These are phyloP conservation scores for Macroramphosus scolopax DNA, from an alignment of 2,797 vertebrate genomes.

Conservation along the genomic window DNA sequence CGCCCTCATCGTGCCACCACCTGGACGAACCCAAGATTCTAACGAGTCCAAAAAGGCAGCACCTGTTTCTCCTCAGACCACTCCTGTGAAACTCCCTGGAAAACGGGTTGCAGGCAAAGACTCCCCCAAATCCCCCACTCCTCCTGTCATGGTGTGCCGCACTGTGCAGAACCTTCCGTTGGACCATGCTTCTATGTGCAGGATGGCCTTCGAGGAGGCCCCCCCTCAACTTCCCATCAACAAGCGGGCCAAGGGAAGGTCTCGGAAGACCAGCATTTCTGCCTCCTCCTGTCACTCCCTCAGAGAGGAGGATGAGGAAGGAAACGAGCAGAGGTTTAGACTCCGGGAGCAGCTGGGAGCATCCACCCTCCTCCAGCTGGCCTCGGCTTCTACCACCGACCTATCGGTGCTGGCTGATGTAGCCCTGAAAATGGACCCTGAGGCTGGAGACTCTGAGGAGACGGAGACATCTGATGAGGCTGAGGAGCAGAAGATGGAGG, in stretches of 20 bases:
- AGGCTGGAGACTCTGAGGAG: conserved; percentile 81
- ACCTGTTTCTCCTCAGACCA: conserved; percentile 41
- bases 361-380: conserved; percentile 79
- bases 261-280: conserved; percentile 66
- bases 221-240: conserved; percentile 43
- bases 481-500: conserved; percentile 81
- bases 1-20: conserved; percentile 74
- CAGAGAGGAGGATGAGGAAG: conserved; percentile 70
- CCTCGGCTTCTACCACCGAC: conserved; percentile 75
- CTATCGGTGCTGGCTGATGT: conserved; percentile 83
- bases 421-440: conserved; percentile 79
- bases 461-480: conserved; percentile 86
- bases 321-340: conserved; percentile 68
- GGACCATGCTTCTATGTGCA: conserved; percentile 90
- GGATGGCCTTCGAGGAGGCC: conserved; percentile 82
- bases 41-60: conserved; percentile 66
- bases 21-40: conserved; percentile 52
- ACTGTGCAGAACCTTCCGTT: conserved; percentile 89
- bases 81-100: conserved; percentile 59
- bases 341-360: conserved; percentile 79
- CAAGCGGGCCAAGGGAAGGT: conserved; percentile 73
- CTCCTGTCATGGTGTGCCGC: conserved; percentile 76
- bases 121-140: conserved; percentile 57
- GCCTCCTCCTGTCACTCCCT: conserved; percentile 55
- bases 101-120: conserved; percentile 68